Conservation (phyloP, 2,888 invertebrate genomes). For the Subacronicta megacephala region DNA sequence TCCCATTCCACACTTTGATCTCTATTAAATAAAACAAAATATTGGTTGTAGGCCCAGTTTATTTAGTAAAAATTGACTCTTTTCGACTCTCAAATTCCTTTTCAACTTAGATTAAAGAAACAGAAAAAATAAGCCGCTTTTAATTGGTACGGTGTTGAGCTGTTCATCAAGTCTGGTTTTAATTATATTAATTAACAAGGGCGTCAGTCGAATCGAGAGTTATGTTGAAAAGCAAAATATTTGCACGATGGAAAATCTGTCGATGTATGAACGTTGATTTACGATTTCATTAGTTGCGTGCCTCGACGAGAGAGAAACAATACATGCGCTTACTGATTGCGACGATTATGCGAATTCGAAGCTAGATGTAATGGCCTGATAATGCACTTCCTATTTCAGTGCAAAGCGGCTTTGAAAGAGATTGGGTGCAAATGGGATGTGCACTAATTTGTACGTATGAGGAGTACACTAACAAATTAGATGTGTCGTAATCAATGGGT, state of each 20-base stretch:
- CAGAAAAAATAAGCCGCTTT: conserved; percentile 44
- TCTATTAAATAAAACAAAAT: too few relatives aligned
- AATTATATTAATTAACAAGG: conserved; percentile 81
- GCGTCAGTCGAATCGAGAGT: conserved; percentile 67
- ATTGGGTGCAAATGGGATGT: conserved; percentile 48
- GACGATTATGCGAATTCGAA: conserved; percentile 57
- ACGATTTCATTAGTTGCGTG: conserved; percentile 84
- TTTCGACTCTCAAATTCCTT: conserved; percentile 25
- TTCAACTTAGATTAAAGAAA: conserved; percentile 50
- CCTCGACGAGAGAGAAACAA: conserved; percentile 71
- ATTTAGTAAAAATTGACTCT: conserved; percentile 19
- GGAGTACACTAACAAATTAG: conserved; percentile 46
- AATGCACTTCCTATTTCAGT: conserved; percentile 23
- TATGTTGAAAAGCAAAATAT: conserved; percentile 77
- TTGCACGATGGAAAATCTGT: conserved; percentile 76
- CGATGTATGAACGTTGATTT: conserved; percentile 84
- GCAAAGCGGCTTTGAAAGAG: conserved; percentile 18
- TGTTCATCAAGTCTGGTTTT: conserved; percentile 74
- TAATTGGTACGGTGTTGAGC: conserved; percentile 69
- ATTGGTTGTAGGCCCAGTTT: background rate
- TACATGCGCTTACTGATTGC: conserved; percentile 71
- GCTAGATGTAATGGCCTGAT: conserved; percentile 24
- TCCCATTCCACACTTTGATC: too few relatives aligned
- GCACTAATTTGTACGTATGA: conserved; percentile 34
- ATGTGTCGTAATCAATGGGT: conserved; percentile 24